Conservation (phyloP, 2,797 vertebrate genomes). For the Amblyopsis hoosieri region DNA sequence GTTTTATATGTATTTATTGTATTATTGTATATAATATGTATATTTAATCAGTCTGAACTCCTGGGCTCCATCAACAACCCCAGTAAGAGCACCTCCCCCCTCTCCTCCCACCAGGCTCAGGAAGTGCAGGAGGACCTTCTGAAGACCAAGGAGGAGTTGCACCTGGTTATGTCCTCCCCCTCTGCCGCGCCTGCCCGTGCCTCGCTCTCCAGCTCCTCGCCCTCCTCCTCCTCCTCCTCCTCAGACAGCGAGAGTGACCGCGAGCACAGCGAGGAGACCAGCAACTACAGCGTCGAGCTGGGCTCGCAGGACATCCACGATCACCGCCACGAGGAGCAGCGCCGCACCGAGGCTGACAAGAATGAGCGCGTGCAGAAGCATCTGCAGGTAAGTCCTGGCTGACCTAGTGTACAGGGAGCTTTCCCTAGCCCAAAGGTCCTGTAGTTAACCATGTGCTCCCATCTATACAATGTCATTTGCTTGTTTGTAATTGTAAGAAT, state of each 20-base stretch:
- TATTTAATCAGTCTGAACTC: background rate
- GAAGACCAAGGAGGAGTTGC: slow-evolving; percentile 92
- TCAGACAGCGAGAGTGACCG: slow-evolving; percentile 82
- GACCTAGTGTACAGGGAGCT: too few species aligned
- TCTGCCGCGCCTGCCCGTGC: slow-evolving; percentile 29
- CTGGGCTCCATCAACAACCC: background rate
- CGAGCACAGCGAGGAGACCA: slow-evolving; percentile 82
- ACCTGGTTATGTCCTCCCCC: slow-evolving; percentile 78
- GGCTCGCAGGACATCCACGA: slow-evolving; percentile 83
- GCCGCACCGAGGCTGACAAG: slow-evolving; percentile 92
- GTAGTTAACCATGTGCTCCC: too few species aligned
- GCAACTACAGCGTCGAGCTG: slow-evolving; percentile 89
- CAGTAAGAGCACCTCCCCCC: background rate
- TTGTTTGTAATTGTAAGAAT: too few species aligned
- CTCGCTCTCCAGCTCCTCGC: slow-evolving; percentile 57
- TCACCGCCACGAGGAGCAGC: slow-evolving; percentile 87
- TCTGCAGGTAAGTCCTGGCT: slow-evolving; percentile 81
- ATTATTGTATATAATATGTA: background rate
- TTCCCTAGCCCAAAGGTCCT: too few species aligned
- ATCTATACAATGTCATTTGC: too few species aligned
- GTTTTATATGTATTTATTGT: background rate
- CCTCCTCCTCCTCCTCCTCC: slow-evolving; percentile 56
- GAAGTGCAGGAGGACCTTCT: slow-evolving; percentile 90
- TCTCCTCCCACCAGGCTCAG: slow-evolving; percentile 74
- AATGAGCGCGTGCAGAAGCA: slow-evolving; percentile 88